Evolutionary conservation across 2,888 invertebrate genomes (phyloP).

Genomic region (Watsonalla binaria): DNA sequence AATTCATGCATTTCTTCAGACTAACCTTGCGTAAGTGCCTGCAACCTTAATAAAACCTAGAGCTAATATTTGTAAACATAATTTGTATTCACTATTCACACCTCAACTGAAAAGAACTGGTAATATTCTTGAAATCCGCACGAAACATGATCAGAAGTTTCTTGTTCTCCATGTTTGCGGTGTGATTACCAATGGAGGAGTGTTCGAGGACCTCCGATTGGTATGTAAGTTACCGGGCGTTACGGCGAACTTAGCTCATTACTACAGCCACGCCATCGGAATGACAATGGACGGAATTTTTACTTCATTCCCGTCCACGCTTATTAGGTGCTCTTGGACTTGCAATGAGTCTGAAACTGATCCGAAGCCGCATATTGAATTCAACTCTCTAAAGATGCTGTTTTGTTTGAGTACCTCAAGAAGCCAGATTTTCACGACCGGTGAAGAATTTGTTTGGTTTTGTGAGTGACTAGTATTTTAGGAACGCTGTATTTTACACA

Average conservation of each 20-base stretch:
- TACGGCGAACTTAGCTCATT: constrained; percentile 77
- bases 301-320: constrained; percentile 58
- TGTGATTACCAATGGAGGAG: constrained; percentile 59
- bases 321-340: constrained; percentile 58
- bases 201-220: constrained; percentile 53
- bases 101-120: constrained; percentile 10
- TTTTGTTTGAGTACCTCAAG: constrained; percentile 11
- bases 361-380: constrained; percentile 49
- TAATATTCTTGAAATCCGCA: constrained; percentile 27
- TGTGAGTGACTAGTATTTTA: no score
- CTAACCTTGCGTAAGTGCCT: no score
- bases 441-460: no score
- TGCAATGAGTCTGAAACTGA: constrained; percentile 44
- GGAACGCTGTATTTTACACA: no score
- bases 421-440: no score
- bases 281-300: constrained; percentile 72
- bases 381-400: constrained; percentile 30
- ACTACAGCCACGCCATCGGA: constrained; percentile 61
- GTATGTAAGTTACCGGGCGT: constrained; percentile 75
- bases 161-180: constrained; percentile 56
- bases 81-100: not conserved
- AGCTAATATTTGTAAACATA: not conserved
- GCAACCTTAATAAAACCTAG: no score
- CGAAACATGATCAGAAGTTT: constrained; percentile 54
- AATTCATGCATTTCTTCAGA: no score